Percentiles rank a stretch among this genome's conserved stretches.
These are phyloP conservation scores for Phyllostomus discolor DNA, from an alignment of 2,113 vertebrate genomes.

Conservation along the genomic window DNA sequence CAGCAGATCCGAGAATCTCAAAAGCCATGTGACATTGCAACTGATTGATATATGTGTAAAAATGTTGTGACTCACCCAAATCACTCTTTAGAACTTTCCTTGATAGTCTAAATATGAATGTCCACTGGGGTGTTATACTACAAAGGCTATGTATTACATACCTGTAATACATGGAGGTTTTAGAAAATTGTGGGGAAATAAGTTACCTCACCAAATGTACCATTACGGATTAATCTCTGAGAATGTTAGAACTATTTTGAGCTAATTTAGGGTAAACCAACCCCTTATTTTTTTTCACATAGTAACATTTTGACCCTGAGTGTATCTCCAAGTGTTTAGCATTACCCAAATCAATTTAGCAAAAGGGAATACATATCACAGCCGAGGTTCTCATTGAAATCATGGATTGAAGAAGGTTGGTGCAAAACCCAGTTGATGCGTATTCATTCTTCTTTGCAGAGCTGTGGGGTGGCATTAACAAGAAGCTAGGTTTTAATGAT, in stretches of 20 bases:
- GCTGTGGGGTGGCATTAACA: neutral
- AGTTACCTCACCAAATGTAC: neutral
- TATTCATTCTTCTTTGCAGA: neutral
- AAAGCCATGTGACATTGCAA: neutral
- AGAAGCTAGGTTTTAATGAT: neutral
- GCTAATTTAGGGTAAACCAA: neutral
- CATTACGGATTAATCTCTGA: neutral
- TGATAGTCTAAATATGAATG: neutral
- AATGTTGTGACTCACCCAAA: neutral
- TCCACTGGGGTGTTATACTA: neutral
- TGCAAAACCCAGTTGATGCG: neutral
- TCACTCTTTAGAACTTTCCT: conserved; percentile 17
- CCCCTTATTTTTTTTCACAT: neutral
- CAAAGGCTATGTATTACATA: neutral
- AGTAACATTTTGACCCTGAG: neutral
- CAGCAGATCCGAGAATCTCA: neutral
- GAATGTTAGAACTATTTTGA: neutral
- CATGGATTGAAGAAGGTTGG: neutral
- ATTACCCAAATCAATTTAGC: neutral
- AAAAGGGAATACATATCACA: neutral
- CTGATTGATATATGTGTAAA: neutral
- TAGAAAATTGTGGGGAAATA: neutral
- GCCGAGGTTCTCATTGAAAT: neutral
- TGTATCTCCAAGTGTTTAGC: neutral
- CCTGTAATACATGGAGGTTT: neutral